Percentiles rank a stretch among this genome's conserved stretches.
phyloP scores from a whole-genome alignment of 2,888 invertebrate genomes.

The Troides aeacus region DNA sequence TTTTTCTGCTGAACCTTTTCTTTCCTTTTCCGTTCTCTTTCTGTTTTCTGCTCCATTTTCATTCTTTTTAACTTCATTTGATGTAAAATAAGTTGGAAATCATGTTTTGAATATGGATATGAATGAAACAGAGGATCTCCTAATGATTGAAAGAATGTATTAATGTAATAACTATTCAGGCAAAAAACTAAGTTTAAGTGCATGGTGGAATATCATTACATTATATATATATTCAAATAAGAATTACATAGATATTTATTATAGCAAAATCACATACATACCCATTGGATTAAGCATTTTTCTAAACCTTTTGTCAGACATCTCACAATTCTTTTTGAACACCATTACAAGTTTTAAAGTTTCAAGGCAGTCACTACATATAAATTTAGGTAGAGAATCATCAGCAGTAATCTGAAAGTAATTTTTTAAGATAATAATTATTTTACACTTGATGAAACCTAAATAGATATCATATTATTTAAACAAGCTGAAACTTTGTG shows the following conservation, averaged over 20 bases:
- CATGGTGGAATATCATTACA: not conserved
- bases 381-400: constrained; percentile 71
- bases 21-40: constrained; percentile 51
- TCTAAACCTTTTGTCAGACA: constrained; percentile 64
- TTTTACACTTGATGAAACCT: no score
- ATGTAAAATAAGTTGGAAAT: constrained; percentile 69
- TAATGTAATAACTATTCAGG: not conserved
- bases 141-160: constrained; percentile 31
- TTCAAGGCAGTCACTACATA: constrained; percentile 65
- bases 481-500: no score
- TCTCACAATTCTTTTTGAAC: constrained; percentile 66
- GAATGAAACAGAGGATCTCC: constrained; percentile 63
- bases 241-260: not conserved
- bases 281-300: constrained; percentile 68
- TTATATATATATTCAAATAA: not conserved
- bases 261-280: constrained; percentile 35
- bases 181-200: not conserved
- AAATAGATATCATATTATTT: not conserved
- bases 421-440: not conserved
- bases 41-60: constrained; percentile 55
- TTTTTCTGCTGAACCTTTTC: constrained; percentile 56
- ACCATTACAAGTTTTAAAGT: constrained; percentile 57
- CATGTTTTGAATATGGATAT: constrained; percentile 75
- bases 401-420: constrained; percentile 57
- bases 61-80: constrained; percentile 65